phyloP scores from a whole-genome alignment of 2,113 vertebrate species.

The Smithornis capensis region DNA sequence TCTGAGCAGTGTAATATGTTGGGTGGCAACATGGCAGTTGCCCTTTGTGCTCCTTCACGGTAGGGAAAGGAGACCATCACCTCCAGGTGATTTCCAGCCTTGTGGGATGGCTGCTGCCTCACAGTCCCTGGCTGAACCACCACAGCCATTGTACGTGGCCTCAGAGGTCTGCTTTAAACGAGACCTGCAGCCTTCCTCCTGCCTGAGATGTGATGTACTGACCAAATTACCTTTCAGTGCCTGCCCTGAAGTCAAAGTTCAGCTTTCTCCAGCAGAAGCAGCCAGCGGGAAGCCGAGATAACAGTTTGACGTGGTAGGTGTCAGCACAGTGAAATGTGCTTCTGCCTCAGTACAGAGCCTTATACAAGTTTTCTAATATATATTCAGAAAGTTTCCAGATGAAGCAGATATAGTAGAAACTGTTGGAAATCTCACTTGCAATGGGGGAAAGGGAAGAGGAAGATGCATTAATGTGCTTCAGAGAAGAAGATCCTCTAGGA shows the following conservation, averaged over 20 bases:
- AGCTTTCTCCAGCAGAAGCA: not conserved
- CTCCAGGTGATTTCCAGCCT: not conserved
- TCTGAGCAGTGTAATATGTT: not conserved
- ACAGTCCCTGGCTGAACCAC: not conserved
- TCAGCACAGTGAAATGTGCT: not conserved
- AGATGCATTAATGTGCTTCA: conserved; percentile 4
- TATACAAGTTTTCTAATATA: not conserved
- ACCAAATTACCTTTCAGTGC: not conserved
- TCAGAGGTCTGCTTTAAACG: not conserved
- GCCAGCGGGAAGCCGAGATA: conserved; percentile 2
- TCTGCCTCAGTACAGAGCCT: not conserved
- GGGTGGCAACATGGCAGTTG: not conserved
- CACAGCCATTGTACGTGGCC: not conserved
- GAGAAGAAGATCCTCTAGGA: not conserved
- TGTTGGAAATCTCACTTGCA: not conserved
- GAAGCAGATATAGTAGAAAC: not conserved
- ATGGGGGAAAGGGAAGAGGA: not conserved
- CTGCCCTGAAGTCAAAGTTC: conserved; percentile 20
- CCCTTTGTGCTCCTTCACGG: not conserved
- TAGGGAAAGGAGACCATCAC: not conserved
- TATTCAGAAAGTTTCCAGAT: conserved; percentile 27
- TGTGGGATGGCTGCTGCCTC: not conserved
- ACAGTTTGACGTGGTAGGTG: not conserved
- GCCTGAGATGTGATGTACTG: not conserved
- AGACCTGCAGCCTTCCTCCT: not conserved